Conservation (phyloP, 2,797 vertebrate species). For the Pseudotriccus pelzelni region DNA sequence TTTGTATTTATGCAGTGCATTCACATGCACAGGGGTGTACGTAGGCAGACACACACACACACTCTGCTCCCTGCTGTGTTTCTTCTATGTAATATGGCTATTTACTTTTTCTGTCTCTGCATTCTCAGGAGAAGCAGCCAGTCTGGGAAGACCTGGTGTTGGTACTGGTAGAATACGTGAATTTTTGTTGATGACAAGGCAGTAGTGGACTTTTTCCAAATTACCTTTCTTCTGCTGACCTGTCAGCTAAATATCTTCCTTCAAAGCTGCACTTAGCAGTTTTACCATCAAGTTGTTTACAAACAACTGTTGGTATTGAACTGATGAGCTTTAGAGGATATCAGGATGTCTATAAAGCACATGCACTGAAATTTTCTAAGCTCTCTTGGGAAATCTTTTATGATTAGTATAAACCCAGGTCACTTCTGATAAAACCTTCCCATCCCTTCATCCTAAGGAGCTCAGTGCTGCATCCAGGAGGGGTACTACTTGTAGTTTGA, state of each 20-base stretch:
- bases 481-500: neutral
- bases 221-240: neutral
- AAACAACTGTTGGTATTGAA: neutral
- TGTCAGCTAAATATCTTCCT: neutral
- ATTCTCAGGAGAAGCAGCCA: neutral
- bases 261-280: neutral
- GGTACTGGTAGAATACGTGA: neutral
- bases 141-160: neutral
- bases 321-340: neutral
- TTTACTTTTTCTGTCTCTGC: neutral
- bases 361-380: neutral
- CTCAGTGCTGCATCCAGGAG: neutral
- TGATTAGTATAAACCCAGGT: neutral
- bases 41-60: neutral
- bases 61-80: neutral
- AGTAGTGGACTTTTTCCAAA: neutral
- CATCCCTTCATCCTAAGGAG: neutral
- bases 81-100: neutral
- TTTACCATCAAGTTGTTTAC: neutral
- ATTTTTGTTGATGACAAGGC: neutral
- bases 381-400: neutral
- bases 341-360: neutral
- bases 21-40: accelerated
- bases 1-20: neutral
- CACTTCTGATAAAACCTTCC: neutral